Evolutionary conservation across 1,140 invertebrate species (phyloP), one percentile per base, ranked within the genome.

Genomic region (Plodia interpunctella): DNA sequence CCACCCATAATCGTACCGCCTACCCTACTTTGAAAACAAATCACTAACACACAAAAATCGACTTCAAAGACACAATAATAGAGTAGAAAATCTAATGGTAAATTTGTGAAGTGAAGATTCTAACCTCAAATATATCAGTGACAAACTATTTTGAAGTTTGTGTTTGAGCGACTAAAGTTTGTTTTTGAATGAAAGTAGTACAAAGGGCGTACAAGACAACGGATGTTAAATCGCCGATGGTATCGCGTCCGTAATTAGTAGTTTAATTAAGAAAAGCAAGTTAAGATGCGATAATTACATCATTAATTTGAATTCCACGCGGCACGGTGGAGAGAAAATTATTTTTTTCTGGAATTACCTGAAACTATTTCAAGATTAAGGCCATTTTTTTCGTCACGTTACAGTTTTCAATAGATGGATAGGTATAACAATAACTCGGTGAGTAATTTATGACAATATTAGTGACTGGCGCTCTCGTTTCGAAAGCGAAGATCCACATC

Each of bases 241-340:
- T 81, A 83, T 83, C 74, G 65, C 61, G 58, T 57, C 59, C 80
- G 81, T 83, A 85, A 85, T 85, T 83, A 85, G 74, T 60, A 66
- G 49, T 71, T 76, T 85, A 83, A 85, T 85, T 81, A 83, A 80
- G 78, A 79, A 78, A 74, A 72, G 63, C 60, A 60, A 70, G 68
- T 68, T 70, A 68, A 62, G 51, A 68, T 70, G 77, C 70, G 76
- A 80, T 84, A 84, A 84, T 84, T 80, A 49, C 66, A 70, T 83
- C 80, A 75, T 72, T 68, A 70, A 62, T 77, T 66, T 63, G 54
- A 44, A 44, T 44, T 44, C 38, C 9, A 6, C 11, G 38, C 13
- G 13, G 13, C 38, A n/a, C 13, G 13, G 13, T n/a, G n/a, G 38
- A 44, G 38, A 17, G 38, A 44, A 17, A 44, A 44, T 44, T 44